Conservation (phyloP, 1,140 invertebrate genomes). For the Periplaneta americana region DNA sequence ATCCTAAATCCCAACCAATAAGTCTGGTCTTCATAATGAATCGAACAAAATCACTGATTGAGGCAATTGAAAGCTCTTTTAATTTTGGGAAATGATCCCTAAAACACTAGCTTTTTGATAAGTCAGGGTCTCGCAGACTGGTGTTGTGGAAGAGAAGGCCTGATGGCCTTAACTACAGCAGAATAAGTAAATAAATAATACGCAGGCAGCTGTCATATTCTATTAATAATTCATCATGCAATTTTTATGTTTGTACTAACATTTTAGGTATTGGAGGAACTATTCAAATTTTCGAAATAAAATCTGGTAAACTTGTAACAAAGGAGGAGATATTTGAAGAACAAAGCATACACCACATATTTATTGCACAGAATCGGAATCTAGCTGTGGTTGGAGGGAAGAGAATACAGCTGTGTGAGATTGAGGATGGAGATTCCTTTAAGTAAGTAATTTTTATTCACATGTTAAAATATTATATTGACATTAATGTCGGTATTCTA, state of each 20-base stretch:
- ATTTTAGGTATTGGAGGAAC: conserved; percentile 41
- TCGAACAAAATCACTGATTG: too few species aligned
- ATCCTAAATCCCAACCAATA: too few species aligned
- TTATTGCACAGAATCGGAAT: conserved; percentile 28
- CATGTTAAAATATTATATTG: conserved; percentile 16
- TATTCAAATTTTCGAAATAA: conserved; percentile 34
- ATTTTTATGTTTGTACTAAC: conserved; percentile 16
- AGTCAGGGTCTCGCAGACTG: background rate
- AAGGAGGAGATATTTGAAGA: conserved; percentile 36
- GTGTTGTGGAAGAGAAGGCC: background rate
- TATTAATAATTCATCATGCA: background rate
- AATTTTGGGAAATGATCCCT: background rate
- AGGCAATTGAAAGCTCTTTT: too few species aligned
- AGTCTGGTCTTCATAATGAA: too few species aligned
- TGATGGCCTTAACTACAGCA: background rate
- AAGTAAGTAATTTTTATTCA: background rate
- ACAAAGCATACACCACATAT: conserved; percentile 44
- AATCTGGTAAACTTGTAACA: conserved; percentile 27
- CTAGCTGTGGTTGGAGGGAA: conserved; percentile 44
- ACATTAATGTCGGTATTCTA: too few species aligned
- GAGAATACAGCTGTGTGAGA: conserved; percentile 30
- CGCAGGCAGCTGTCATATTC: background rate
- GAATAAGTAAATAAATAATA: background rate
- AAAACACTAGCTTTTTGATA: background rate
- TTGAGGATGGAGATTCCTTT: background rate